Base-by-base conservation (phyloP, 2,797 vertebrate species). In the Ptychadena robeensis region DNA sequence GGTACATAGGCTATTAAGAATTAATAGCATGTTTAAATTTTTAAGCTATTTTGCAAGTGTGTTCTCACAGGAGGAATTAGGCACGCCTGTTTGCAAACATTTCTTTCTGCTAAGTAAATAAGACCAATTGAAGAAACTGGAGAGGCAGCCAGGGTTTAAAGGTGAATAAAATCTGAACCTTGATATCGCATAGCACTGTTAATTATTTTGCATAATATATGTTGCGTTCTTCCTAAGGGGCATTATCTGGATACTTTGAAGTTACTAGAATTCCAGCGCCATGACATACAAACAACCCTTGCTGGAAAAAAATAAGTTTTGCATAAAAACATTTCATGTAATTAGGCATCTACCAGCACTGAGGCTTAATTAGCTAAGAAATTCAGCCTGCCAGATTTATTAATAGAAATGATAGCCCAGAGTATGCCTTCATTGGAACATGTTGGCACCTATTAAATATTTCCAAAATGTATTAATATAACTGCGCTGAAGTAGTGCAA, bases 311-410 rank as follows among this genome's bases (percentile, higher is more conserved):
- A 31, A 0, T 11, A 37, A 38, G 73, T 75, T 75, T 57, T 11
- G 34, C 57, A 69, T 75, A 53, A 31, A 35, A 34, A 61, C 48
- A 38, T 67, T 68, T 81, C 2, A 67, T 75, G 37, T 75, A 67
- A 81, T 74, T 68, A 61, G 71, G 15, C 73, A 37, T 75, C 32
- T n/a, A 7, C 53, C 32, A 18, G 30, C 32, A 68, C 44, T 27
- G 22, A 34, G 28, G 22, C 72, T 76, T 76, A 76, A 82, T 82
- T 76, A 76, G 57, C 81, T 75, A 22, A 44, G 48, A 66, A 44
- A 9, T 40, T 57, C 64, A 68, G 71, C 71, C 30, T 38, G 11
- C 48, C 27, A 34, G 30, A 63, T 61, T 10, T 69, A 82, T 76
- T 76, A 69, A 82, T 69, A 76, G 72, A 64, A 70, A 76, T 18